Evolutionary conservation across 2,113 vertebrate genomes (phyloP).

Genomic region (Chamaea fasciata): DNA sequence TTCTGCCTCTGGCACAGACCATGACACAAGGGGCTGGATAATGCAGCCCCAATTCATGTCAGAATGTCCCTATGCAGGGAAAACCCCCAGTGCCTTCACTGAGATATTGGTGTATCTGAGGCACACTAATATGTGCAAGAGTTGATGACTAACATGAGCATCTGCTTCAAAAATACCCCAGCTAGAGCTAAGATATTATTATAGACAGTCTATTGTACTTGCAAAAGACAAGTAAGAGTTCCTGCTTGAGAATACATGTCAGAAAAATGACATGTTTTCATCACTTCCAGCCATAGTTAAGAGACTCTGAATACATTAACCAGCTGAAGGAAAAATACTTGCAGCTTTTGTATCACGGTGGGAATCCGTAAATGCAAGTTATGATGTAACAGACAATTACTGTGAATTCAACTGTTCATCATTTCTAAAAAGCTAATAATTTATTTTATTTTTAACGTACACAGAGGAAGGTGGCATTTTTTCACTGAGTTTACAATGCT

Average conservation of each 20-base stretch:
- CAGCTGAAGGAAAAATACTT: constrained; percentile 52
- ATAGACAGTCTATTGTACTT: constrained; percentile 65
- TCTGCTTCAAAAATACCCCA: constrained; percentile 51
- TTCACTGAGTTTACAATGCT: neutral
- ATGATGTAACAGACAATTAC: constrained; percentile 53
- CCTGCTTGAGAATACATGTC: constrained; percentile 67
- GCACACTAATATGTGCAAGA: neutral
- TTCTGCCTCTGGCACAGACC: neutral
- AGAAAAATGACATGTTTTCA: constrained; percentile 70
- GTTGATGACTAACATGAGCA: constrained; percentile 57
- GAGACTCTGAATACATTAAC: constrained; percentile 63
- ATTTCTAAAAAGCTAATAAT: neutral
- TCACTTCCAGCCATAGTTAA: constrained; percentile 60
- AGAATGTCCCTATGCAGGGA: neutral
- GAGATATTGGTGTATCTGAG: neutral
- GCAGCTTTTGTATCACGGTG: constrained; percentile 45
- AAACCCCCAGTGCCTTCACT: neutral
- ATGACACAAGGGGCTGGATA: neutral
- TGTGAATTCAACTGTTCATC: constrained; percentile 23
- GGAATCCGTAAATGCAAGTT: constrained; percentile 54
- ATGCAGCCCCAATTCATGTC: neutral
- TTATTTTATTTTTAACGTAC: neutral
- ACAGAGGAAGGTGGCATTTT: neutral
- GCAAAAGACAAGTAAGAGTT: constrained; percentile 65
- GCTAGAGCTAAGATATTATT: constrained; percentile 52